Evolutionary conservation across 2,797 vertebrate species (phyloP).

Genomic region (Cheirogaleus major): DNA sequence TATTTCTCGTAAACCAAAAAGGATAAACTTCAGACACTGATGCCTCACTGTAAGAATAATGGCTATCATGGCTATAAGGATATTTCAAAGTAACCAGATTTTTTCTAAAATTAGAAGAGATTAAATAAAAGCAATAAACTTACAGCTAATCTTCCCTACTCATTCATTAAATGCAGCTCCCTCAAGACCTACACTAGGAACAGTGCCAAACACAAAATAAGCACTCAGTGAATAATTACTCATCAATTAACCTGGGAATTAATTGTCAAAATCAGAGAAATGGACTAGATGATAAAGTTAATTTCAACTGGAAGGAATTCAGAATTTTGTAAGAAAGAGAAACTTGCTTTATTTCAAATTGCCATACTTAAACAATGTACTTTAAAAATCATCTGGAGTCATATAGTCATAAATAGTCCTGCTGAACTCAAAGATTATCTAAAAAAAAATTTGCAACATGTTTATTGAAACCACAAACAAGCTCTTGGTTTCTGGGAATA

Average conservation of each 20-base stretch:
- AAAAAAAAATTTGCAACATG: not conserved
- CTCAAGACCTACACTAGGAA: not conserved
- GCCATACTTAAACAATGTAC: not conserved
- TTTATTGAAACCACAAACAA: constrained; percentile 16
- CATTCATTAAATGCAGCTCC: not conserved
- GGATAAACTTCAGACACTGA: not conserved
- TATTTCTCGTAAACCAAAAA: constrained; percentile 10
- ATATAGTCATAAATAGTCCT: not conserved
- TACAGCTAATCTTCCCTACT: not conserved
- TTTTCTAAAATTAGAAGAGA: not conserved
- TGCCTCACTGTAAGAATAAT: not conserved
- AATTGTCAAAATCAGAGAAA: constrained; percentile 41
- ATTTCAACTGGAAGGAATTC: not conserved
- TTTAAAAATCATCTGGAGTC: constrained; percentile 27
- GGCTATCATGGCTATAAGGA: not conserved
- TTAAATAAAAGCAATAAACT: constrained; percentile 27
- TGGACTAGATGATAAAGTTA: not conserved
- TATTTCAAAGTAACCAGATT: constrained; percentile 2
- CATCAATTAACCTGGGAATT: not conserved
- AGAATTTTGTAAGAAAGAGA: not conserved
- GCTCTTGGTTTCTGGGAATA: constrained; percentile 20
- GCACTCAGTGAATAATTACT: not conserved
- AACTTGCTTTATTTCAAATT: constrained; percentile 22
- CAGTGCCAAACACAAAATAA: constrained; percentile 13
- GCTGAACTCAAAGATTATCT: not conserved